Evolutionary conservation across 2,113 vertebrate species (phyloP), one percentile per base, ranked within the genome.

Genomic region (Pedionomus torquatus): DNA sequence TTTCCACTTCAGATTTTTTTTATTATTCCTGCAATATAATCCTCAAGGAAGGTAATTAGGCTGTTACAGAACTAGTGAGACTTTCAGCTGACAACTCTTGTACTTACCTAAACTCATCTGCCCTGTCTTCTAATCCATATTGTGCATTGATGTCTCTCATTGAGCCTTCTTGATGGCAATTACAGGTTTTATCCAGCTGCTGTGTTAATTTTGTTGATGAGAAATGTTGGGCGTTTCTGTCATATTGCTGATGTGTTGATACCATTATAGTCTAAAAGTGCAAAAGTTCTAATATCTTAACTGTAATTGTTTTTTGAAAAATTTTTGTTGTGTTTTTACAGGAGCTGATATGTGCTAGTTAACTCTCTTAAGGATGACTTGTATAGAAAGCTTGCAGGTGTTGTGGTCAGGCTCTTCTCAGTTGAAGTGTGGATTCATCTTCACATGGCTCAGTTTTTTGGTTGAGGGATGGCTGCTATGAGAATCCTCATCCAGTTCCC

Each of bases 141-240:
- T 6, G 3, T 0, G 1, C 1, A 0, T 2, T 2, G 3, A 1
- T 80, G 16, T 55, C 31, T 60, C 48, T 26, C 52, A 31, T 46
- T 65, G 48, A 61, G 21, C 43, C 78, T 49, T 57, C 19, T 70
- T 44, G 35, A 31, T 60, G 31, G 49, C 61, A 41, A 0, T 35
- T 44, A 10, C 0, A 10, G 48, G 14, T 76, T 61, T 76, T 35
- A 20, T 76, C 58, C n/a, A 35, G 24, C 46, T 77, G 31, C 28
- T 58, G 26, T 39, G 31, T 33, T 60, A 18, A 26, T 21, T 33
- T 15, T 8, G 25, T 23, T 61, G 46, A 9, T 66, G 28, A 8
- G 15, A 33, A 31, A 60, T 39, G 51, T 31, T 25, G 35, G 31
- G 41, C 7, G 3, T 37, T 64, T 44, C 5, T 31, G 24, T 23